These are phyloP conservation scores for Morus bassanus DNA, from an alignment of 2,797 vertebrate species.

Conservation along the genomic window DNA sequence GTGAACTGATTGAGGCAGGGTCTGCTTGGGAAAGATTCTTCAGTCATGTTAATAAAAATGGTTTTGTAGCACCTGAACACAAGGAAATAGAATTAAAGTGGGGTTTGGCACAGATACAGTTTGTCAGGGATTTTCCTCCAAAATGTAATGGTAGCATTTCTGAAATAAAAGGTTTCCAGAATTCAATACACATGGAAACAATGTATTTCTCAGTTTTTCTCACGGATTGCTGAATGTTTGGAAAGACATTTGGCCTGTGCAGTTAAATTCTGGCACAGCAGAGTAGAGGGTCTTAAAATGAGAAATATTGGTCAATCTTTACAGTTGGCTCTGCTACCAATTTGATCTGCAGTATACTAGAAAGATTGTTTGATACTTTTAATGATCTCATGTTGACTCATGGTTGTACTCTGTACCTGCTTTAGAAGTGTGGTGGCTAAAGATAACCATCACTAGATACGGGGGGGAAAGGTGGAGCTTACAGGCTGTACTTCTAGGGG, in stretches of 20 bases:
- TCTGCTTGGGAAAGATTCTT: background rate
- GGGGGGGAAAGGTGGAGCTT: background rate
- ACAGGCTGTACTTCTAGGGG: background rate
- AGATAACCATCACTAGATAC: background rate
- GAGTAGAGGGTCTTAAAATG: background rate
- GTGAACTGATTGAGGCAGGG: background rate
- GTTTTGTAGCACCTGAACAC: background rate
- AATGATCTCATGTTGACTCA: background rate
- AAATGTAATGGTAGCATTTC: background rate
- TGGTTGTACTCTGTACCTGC: background rate
- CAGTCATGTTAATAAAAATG: background rate
- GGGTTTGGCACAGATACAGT: background rate
- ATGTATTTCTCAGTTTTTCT: background rate
- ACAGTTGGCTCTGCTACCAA: background rate
- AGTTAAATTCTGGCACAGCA: background rate
- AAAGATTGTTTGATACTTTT: background rate
- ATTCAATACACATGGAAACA: background rate
- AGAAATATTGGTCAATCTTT: background rate
- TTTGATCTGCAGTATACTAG: background rate
- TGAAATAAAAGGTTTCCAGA: background rate
- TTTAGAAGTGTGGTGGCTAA: background rate
- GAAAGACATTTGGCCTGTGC: background rate
- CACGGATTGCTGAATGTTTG: background rate
- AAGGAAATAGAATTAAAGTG: background rate
- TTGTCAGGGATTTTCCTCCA: background rate